Percentiles rank a stretch among this genome's conserved stretches.
Conservation (phyloP, 2,797 vertebrate species). For the Gila robusta region DNA sequence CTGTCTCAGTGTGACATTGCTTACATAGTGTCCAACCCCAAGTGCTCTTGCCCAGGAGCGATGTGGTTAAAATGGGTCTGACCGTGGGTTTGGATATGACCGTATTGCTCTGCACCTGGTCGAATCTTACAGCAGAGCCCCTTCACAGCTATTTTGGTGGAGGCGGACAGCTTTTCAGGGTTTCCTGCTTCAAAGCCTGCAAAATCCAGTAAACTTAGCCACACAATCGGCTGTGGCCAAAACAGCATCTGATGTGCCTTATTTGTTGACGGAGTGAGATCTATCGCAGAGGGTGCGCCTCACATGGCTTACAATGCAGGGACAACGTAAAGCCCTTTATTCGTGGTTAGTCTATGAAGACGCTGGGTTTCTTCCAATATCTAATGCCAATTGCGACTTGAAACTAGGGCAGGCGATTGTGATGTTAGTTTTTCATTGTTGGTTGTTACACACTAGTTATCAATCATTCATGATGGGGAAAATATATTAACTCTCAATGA, state of each 20-base stretch:
- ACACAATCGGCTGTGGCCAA: slow-evolving; percentile 76
- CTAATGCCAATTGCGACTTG: slow-evolving; percentile 48
- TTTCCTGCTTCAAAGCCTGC: slow-evolving; percentile 69
- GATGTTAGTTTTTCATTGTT: slow-evolving; percentile 32
- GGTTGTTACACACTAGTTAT: slow-evolving; percentile 23
- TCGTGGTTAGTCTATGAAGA: slow-evolving; percentile 48
- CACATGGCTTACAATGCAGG: slow-evolving; percentile 75
- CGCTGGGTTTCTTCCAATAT: slow-evolving; percentile 52
- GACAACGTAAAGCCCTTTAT: slow-evolving; percentile 67
- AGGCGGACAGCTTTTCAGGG: slow-evolving; percentile 62
- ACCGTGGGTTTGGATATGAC: slow-evolving; percentile 45
- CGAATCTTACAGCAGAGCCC: slow-evolving; percentile 41
- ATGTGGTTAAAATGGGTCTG: slow-evolving; percentile 45
- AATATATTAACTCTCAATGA: slow-evolving; percentile 3
- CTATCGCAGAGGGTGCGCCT: slow-evolving; percentile 79
- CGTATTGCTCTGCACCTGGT: slow-evolving; percentile 65
- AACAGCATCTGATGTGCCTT: slow-evolving; percentile 85
- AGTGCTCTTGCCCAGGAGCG: slow-evolving; percentile 40
- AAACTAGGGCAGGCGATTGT: slow-evolving; percentile 61
- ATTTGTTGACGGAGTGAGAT: slow-evolving; percentile 84
- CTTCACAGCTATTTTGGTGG: slow-evolving; percentile 25
- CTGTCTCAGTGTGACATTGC: slow-evolving; percentile 31
- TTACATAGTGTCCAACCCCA: slow-evolving; percentile 33
- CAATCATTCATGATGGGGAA: slow-evolving; percentile 9
- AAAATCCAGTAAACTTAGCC: slow-evolving; percentile 82